Conservation (phyloP, 2,888 invertebrate species). For the Eupsilia transversa region DNA sequence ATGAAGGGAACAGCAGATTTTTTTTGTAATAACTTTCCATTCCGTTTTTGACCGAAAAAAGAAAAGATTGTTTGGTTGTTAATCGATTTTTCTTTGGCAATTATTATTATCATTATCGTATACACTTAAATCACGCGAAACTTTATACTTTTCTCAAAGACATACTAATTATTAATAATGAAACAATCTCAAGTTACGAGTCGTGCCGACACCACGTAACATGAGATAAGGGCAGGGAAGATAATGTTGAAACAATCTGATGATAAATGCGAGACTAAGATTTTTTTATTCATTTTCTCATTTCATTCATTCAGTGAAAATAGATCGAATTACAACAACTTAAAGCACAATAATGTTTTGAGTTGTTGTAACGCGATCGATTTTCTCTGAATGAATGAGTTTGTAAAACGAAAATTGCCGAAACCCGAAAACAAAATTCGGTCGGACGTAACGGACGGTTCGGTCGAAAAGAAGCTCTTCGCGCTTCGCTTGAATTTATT, state of each 20-base stretch:
- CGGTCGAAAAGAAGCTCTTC: background rate
- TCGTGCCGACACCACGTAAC: no score
- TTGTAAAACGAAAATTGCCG: background rate
- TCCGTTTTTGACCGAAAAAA: background rate
- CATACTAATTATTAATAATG: no score
- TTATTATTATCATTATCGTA: background rate
- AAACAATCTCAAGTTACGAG: no score
- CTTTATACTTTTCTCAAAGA: background rate
- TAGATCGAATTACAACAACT: no score
- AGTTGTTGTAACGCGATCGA: background rate
- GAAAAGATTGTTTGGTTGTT: rapidly evolving
- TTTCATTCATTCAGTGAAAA: no score
- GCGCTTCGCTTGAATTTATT: background rate
- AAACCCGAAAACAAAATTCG: background rate
- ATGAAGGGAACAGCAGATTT: no score
- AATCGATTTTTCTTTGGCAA: background rate
- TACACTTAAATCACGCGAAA: background rate
- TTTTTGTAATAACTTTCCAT: no score
- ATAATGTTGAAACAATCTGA: background rate
- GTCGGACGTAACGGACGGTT: no score
- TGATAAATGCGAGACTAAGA: background rate
- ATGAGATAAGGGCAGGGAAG: no score
- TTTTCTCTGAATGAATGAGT: background rate
- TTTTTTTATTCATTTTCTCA: background rate
- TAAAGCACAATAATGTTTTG: no score